Conservation (phyloP, 2,888 invertebrate species). For the Eupithecia insigniata region DNA sequence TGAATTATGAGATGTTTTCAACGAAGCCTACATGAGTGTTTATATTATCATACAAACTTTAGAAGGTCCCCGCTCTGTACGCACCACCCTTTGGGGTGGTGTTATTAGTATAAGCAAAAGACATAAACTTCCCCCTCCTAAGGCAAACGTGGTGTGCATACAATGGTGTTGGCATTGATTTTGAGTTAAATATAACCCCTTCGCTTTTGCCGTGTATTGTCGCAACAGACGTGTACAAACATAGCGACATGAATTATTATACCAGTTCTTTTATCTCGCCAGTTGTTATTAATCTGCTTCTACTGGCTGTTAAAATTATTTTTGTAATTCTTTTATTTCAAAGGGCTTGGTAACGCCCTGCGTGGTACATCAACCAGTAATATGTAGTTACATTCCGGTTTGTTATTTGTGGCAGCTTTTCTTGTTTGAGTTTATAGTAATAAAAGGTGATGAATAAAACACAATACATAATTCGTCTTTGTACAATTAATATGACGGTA, state of each 20-base stretch:
- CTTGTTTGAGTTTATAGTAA: slow-evolving; percentile 16
- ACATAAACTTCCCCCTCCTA: slow-evolving; percentile 72
- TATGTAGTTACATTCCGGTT: slow-evolving; percentile 20
- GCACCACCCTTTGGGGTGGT: slow-evolving; percentile 76
- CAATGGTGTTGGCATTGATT: slow-evolving; percentile 80
- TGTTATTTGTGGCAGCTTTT: slow-evolving; percentile 16
- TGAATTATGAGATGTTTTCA: slow-evolving; percentile 69
- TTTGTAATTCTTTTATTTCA: slow-evolving; percentile 36
- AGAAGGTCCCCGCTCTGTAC: slow-evolving; percentile 67
- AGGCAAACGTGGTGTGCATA: slow-evolving; percentile 76
- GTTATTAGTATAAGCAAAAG: slow-evolving; percentile 81
- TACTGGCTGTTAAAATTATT: slow-evolving; percentile 52
- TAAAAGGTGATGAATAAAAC: not conserved
- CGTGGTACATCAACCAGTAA: slow-evolving; percentile 20
- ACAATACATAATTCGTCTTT: not conserved
- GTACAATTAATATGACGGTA: not conserved
- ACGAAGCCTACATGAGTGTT: slow-evolving; percentile 76
- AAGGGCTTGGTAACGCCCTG: slow-evolving; percentile 30
- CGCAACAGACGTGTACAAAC: slow-evolving; percentile 66
- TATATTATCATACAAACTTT: slow-evolving; percentile 80
- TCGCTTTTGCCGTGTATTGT: slow-evolving; percentile 61
- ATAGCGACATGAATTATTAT: slow-evolving; percentile 74
- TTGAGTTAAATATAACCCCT: slow-evolving; percentile 80
- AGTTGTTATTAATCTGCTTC: slow-evolving; percentile 62
- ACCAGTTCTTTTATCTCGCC: slow-evolving; percentile 68